Evolutionary conservation across 2,113 vertebrate genomes (phyloP), one percentile per base, ranked within the genome.

Genomic region (Lasiurus borealis): DNA sequence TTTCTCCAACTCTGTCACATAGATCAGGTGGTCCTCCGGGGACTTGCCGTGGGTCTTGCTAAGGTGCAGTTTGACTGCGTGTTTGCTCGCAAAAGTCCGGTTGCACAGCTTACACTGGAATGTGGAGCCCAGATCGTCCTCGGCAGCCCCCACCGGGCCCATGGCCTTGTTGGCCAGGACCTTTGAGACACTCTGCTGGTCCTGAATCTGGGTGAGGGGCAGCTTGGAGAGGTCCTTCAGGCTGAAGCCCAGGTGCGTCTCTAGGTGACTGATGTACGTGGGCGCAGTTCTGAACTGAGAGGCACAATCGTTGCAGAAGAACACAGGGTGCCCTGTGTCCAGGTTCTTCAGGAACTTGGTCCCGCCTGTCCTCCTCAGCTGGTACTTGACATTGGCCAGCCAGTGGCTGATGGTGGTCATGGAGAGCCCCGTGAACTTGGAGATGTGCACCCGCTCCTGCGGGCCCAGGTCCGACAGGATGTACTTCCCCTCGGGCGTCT

Each of bases 351-450:
- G 99, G 99, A 99, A 99, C 96, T 99, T 99, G 92, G 99, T 99
- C 96, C 99, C 98, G 93, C 99, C 99, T 98, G 99, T 99, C 99
- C 99, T 99, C 98, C 99, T 99, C 97, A 99, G 98, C 97, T 99
- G 99, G 98, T 99, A 99, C 98, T 99, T 99, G 93, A 99, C 99
- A 96, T 99, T 99, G 98, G 99, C 99, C 98, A 99, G 98, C 99
- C 99, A 99, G 99, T 99, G 99, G 97, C 99, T 99, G 98, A 99
- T 99, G 97, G 99, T 99, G 98, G 99, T 99, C 99, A 99, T 99
- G 96, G 99, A 99, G 91, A 99, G 99, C 98, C 99, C 99, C 44
- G 99, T 99, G 98, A 99, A 99, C 99, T 99, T 99, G 98, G 99
- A 99, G 98, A 99, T 99, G 98, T 99, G 99, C 97, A 99, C 99